Conservation (phyloP, 2,888 invertebrate genomes). For the Agriopis leucophaearia region DNA sequence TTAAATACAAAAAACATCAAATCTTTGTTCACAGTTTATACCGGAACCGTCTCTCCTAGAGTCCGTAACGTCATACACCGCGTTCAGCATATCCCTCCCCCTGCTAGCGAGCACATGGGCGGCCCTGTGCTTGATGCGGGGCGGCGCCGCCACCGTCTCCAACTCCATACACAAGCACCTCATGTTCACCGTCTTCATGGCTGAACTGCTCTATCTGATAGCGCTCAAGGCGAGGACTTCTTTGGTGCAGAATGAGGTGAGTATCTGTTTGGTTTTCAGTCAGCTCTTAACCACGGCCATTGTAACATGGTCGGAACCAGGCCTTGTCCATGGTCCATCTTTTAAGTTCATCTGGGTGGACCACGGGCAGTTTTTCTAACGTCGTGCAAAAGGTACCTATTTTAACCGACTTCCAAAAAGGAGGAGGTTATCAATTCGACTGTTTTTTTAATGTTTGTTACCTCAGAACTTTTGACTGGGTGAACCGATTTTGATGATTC, state of each 20-base stretch:
- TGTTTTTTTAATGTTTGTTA: no score
- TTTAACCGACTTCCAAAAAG: no score
- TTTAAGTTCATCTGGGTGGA: no score
- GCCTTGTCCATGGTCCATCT: no score
- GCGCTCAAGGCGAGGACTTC: constrained; percentile 94
- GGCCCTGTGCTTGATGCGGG: constrained; percentile 93
- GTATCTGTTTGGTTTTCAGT: constrained; percentile 28
- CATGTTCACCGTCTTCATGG: constrained; percentile 95
- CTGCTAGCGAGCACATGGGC: constrained; percentile 92
- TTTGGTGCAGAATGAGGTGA: constrained; percentile 93
- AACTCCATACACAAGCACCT: constrained; percentile 98
- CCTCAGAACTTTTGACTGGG: no score
- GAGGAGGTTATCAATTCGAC: no score
- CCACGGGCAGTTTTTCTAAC: no score
- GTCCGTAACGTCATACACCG: constrained; percentile 95
- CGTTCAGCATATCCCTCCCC: constrained; percentile 94
- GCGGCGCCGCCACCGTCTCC: constrained; percentile 94
- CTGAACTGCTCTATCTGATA: constrained; percentile 94
- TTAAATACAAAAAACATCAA: no score
- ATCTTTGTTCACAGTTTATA: constrained; percentile 87
- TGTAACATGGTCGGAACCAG: no score
- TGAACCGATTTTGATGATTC: no score
- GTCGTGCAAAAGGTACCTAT: no score
- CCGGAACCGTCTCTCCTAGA: constrained; percentile 95
- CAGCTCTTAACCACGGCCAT: no score